phyloP scores from a whole-genome alignment of 2,113 vertebrate genomes.

The Romanogobio albipinnatus region DNA sequence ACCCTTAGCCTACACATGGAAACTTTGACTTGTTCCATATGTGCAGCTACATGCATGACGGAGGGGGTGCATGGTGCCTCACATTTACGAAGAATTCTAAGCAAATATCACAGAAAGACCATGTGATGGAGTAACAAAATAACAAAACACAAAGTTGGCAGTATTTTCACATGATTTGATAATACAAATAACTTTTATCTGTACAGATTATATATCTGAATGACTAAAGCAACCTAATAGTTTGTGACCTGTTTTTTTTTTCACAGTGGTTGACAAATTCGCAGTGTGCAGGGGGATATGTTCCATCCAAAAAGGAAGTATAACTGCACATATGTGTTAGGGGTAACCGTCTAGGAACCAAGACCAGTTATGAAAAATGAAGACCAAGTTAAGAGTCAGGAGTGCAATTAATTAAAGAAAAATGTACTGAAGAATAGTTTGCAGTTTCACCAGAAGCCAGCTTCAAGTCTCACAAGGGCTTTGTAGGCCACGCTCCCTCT shows the following conservation, averaged over 20 bases:
- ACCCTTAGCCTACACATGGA: constrained; percentile 20
- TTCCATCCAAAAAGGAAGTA: not conserved
- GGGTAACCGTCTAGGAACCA: too few species aligned
- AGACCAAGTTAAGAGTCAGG: too few species aligned
- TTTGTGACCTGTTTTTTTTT: not conserved
- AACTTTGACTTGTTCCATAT: constrained; percentile 40
- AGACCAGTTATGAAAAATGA: too few species aligned
- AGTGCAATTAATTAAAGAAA: too few species aligned
- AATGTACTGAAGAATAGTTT: too few species aligned
- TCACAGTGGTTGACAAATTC: not conserved
- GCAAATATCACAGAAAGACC: not conserved
- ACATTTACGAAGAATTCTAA: not conserved
- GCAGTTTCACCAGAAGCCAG: too few species aligned
- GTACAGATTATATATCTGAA: not conserved
- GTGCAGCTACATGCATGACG: constrained; percentile 29
- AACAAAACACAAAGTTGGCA: not conserved
- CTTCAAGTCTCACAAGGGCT: too few species aligned
- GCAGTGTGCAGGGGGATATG: not conserved
- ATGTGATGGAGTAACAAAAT: not conserved
- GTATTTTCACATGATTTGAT: not conserved
- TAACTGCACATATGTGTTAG: not conserved
- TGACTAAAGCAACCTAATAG: not conserved
- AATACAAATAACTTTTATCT: not conserved
- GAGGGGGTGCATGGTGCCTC: not conserved
- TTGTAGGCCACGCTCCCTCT: too few species aligned